Conservation (phyloP, 2,797 vertebrate species). For the Channallabes apus region DNA sequence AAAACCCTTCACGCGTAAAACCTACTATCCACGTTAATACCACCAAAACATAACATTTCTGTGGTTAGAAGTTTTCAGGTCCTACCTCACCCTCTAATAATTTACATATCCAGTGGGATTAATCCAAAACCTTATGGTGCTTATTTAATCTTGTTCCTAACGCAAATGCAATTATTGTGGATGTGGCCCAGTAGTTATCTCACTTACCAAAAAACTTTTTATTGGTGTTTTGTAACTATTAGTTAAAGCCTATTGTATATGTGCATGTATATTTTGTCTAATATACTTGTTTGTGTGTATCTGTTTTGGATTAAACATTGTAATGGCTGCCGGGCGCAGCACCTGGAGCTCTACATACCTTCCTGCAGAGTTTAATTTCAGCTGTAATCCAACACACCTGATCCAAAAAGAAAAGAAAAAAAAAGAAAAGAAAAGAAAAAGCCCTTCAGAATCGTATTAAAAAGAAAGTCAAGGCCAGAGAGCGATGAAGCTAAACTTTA, state of each 20-base stretch:
- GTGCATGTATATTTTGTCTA: background rate
- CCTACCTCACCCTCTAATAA: background rate
- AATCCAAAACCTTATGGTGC: background rate
- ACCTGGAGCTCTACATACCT: background rate
- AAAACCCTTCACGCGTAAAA: too few relatives aligned
- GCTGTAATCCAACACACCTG: conserved; percentile 20
- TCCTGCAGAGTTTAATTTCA: conserved; percentile 23
- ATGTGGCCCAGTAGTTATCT: background rate
- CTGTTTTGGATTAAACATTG: conserved; percentile 2
- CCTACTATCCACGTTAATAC: too few relatives aligned
- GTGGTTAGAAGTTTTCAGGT: background rate
- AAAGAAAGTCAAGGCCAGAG: background rate
- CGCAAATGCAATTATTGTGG: background rate
- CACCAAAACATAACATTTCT: background rate
- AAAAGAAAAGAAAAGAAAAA: background rate
- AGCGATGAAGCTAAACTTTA: background rate
- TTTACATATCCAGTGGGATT: background rate
- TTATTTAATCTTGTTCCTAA: background rate
- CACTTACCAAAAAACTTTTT: background rate
- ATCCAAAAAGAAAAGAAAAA: background rate
- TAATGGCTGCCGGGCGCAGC: background rate
- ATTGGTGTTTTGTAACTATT: background rate
- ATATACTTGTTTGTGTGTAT: background rate
- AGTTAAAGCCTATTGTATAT: background rate
- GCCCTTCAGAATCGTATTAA: background rate